phyloP scores from a whole-genome alignment of 1,140 invertebrate species.

The Dryas iulia region DNA sequence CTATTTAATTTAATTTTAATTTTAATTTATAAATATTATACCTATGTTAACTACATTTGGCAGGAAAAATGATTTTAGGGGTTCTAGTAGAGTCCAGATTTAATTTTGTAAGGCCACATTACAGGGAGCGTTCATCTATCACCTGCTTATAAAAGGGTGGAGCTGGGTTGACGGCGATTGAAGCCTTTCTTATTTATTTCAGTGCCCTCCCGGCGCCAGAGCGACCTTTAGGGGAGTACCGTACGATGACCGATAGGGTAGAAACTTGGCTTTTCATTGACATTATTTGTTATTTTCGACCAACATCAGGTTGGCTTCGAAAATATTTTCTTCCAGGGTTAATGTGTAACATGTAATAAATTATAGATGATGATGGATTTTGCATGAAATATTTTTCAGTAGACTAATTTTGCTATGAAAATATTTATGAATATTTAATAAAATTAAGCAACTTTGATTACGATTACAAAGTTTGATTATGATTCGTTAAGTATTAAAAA shows the following conservation, averaged over 20 bases:
- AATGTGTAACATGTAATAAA: background rate
- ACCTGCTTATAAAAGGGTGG: slow-evolving; percentile 71
- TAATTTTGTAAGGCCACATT: slow-evolving; percentile 31
- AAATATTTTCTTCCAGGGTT: slow-evolving; percentile 3
- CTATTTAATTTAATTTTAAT: too few species aligned
- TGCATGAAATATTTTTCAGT: background rate
- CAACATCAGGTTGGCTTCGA: slow-evolving; percentile 10
- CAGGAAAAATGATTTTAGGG: background rate
- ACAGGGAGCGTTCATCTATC: slow-evolving; percentile 64
- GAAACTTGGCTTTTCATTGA: slow-evolving; percentile 38
- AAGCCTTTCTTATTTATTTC: slow-evolving; percentile 70
- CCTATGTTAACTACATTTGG: too few species aligned
- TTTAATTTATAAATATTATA: too few species aligned
- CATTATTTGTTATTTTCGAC: slow-evolving; percentile 32
- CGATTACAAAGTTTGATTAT: too few species aligned
- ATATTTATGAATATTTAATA: background rate
- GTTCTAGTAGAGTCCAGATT: background rate
- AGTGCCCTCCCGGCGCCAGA: slow-evolving; percentile 55
- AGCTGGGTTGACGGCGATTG: slow-evolving; percentile 63
- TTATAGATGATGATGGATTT: slow-evolving; percentile 1
- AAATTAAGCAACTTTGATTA: too few species aligned
- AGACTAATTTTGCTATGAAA: background rate
- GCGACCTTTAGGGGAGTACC: slow-evolving; percentile 58
- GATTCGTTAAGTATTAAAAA: too few species aligned
- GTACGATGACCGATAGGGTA: slow-evolving; percentile 65